A percentile compares a stretch with the other conserved stretches of the same genome.
Conservation (phyloP, 1,140 invertebrate species). For the Pissodes strobi region DNA sequence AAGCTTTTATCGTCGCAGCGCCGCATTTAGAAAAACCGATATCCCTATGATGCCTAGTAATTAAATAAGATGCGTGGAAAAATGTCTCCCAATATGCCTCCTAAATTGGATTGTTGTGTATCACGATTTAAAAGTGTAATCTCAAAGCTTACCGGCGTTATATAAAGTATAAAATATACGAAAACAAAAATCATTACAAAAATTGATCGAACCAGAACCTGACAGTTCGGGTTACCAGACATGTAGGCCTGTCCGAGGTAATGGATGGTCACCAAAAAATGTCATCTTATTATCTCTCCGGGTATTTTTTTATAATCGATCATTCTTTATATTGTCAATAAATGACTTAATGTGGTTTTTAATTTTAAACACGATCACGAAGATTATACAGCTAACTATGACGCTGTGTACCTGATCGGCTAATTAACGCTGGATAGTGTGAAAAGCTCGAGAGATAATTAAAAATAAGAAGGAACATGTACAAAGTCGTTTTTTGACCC, state of each 20-base stretch:
- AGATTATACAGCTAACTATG: slow-evolving; percentile 24
- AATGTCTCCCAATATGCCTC: neutral
- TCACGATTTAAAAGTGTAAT: slow-evolving; percentile 27
- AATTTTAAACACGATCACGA: slow-evolving; percentile 29
- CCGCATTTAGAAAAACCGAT: neutral
- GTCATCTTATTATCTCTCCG: slow-evolving; percentile 34
- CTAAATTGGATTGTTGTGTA: slow-evolving; percentile 29
- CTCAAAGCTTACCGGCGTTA: slow-evolving; percentile 24
- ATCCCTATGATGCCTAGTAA: neutral
- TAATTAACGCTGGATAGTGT: slow-evolving; percentile 14
- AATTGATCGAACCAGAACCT: slow-evolving; percentile 29
- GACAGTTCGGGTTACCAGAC: slow-evolving; percentile 35
- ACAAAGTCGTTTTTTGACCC: no score
- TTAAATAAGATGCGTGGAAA: slow-evolving; percentile 4
- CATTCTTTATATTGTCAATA: slow-evolving; percentile 38
- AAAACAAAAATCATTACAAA: slow-evolving; percentile 38
- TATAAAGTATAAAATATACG: slow-evolving; percentile 34
- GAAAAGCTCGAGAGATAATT: no score
- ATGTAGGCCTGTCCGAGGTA: slow-evolving; percentile 32
- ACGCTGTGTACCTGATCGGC: slow-evolving; percentile 11
- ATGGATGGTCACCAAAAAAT: slow-evolving; percentile 34
- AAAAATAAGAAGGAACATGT: no score
- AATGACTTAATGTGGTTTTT: slow-evolving; percentile 35
- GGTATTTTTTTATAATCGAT: slow-evolving; percentile 32
- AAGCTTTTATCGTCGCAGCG: slow-evolving; percentile 8